Evolutionary conservation across 2,113 vertebrate species (phyloP).

Genomic region (Uropsilus gracilis): DNA sequence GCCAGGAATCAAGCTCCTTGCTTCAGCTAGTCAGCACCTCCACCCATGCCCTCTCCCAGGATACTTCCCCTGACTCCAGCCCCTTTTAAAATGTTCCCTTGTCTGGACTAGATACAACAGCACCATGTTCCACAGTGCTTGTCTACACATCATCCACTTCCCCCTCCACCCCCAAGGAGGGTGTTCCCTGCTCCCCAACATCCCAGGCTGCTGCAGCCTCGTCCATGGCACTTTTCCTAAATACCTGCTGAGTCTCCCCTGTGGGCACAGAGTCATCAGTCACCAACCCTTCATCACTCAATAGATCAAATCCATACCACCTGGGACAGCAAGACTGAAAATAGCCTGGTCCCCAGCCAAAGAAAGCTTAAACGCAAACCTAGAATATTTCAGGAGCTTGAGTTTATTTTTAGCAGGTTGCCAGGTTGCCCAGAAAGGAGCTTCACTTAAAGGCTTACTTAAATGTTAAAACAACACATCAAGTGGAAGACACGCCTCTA

Average conservation of each 20-base stretch:
- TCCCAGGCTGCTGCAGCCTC: background rate
- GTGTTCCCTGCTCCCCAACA: background rate
- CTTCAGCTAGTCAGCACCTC: background rate
- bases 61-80: background rate
- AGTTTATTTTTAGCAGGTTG: constrained; percentile 77
- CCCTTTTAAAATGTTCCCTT: background rate
- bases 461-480: constrained; percentile 10
- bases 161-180: background rate
- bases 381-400: constrained; percentile 58
- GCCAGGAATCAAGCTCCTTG: background rate
- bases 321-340: constrained; percentile 57
- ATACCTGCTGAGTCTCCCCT: constrained; percentile 57
- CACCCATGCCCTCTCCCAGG: background rate
- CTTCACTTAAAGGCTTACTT: background rate
- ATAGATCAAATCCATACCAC: constrained; percentile 67
- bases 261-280: background rate
- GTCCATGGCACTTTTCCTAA: constrained; percentile 53
- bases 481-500: background rate
- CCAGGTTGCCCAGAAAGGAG: constrained; percentile 39
- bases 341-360: background rate
- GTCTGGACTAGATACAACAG: background rate
- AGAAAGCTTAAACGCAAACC: constrained; percentile 61
- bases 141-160: background rate
- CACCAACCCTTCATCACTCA: background rate
- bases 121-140: background rate